Conservation (phyloP, 2,113 vertebrate species). For the Ailurus styani region DNA sequence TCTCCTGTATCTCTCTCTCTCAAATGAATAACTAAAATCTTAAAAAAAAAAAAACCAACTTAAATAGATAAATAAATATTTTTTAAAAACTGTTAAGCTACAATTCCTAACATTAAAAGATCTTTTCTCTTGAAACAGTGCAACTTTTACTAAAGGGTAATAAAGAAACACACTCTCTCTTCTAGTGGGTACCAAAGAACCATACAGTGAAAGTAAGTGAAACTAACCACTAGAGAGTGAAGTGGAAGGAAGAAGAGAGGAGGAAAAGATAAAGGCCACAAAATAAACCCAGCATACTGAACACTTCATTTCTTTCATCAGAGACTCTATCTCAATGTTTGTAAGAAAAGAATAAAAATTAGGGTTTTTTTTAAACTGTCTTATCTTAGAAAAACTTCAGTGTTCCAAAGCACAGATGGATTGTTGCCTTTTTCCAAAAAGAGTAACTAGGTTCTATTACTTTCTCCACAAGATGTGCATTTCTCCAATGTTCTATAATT, state of each 20-base stretch:
- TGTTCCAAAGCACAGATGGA: constrained; percentile 12
- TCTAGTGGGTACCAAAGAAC: neutral
- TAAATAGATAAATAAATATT: neutral
- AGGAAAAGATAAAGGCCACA: neutral
- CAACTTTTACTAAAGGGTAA: neutral
- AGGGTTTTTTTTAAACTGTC: neutral
- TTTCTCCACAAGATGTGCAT: neutral
- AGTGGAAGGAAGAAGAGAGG: neutral
- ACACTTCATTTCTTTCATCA: neutral
- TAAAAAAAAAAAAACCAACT: no score
- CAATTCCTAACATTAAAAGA: neutral
- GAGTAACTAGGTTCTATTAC: neutral
- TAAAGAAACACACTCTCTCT: neutral
- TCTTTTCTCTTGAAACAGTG: neutral
- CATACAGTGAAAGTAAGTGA: neutral
- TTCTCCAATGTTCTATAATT: neutral
- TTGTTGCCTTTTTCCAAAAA: constrained; percentile 23
- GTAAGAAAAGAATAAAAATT: neutral
- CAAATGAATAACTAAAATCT: no score
- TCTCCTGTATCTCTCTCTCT: no score
- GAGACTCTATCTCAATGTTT: constrained; percentile 15
- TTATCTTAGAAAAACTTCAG: constrained; percentile 2
- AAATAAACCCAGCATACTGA: constrained; percentile 5
- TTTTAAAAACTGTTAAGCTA: neutral
- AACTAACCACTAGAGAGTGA: neutral